Evolutionary conservation across 2,797 vertebrate genomes (phyloP).

Genomic region (Chiloscyllium punctatum): DNA sequence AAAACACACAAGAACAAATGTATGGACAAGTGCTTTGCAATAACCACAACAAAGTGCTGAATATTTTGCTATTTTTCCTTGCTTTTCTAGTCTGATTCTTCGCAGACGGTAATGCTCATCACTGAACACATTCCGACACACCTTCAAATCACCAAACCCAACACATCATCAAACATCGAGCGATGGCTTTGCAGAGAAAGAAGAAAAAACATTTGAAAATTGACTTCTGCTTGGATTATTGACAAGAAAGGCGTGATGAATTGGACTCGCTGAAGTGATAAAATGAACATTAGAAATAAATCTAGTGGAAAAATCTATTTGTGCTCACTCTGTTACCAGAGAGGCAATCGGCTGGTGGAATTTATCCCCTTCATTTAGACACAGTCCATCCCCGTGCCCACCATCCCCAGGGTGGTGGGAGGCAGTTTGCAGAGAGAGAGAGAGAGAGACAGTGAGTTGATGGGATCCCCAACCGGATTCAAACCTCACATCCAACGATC

Average conservation of each 20-base stretch:
- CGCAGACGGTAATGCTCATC: background rate
- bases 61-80: background rate
- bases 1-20: background rate
- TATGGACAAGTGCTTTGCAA: background rate
- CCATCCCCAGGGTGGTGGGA: background rate
- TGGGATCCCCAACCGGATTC: background rate
- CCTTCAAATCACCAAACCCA: background rate
- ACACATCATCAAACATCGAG: slow-evolving; percentile 37
- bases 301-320: slow-evolving; percentile 65
- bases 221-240: slow-evolving; percentile 59
- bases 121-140: background rate
- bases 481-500: background rate
- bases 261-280: slow-evolving; percentile 65
- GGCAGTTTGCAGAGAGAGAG: background rate
- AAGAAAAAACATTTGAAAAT: slow-evolving; percentile 56
- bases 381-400: slow-evolving; percentile 5
- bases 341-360: slow-evolving; percentile 47
- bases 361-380: slow-evolving; percentile 53
- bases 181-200: slow-evolving; percentile 39
- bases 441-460: background rate
- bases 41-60: background rate
- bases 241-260: slow-evolving; percentile 60
- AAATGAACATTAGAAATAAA: slow-evolving; percentile 75
- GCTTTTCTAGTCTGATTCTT: background rate
- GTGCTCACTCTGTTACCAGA: slow-evolving; percentile 52